Percentiles rank a stretch among this genome's conserved stretches.
Evolutionary conservation across 2,797 vertebrate species (phyloP).

Genomic region (Rhinoraja longicauda): DNA sequence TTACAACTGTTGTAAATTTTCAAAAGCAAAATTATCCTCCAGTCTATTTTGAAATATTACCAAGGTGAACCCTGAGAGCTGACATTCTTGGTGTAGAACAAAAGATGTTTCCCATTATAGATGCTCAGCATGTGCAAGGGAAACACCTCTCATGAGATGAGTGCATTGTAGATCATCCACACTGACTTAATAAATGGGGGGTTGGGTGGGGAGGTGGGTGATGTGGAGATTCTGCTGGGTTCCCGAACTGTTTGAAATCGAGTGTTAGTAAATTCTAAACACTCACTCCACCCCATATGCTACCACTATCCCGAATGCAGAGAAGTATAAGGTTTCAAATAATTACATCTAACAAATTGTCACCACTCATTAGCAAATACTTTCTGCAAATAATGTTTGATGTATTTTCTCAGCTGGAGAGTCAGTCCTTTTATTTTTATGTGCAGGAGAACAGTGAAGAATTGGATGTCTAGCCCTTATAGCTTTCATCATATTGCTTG

Average conservation of each 20-base stretch:
- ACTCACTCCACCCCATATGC: neutral
- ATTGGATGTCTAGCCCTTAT: neutral
- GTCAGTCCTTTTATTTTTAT: neutral
- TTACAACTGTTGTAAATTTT: constrained; percentile 18
- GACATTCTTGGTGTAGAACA: constrained; percentile 4
- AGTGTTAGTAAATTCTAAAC: neutral
- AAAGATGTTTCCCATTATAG: constrained; percentile 10
- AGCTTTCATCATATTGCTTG: neutral
- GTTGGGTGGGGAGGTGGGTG: neutral
- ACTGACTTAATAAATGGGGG: neutral
- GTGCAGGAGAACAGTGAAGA: neutral
- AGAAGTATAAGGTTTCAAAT: neutral
- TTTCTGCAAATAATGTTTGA: constrained; percentile 9
- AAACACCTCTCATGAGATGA: constrained; percentile 26
- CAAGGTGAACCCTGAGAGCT: neutral
- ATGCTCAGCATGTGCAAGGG: neutral
- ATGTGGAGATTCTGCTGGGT: neutral
- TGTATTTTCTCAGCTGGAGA: neutral
- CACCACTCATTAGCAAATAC: neutral
- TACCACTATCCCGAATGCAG: constrained; percentile 1
- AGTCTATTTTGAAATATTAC: neutral
- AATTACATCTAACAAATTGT: neutral
- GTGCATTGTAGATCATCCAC: constrained; percentile 19
- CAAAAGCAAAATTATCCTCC: neutral
- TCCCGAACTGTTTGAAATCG: neutral